These are phyloP conservation scores for Cyprinodon variegatus DNA, from an alignment of 2,113 vertebrate species.

Conservation along the genomic window DNA sequence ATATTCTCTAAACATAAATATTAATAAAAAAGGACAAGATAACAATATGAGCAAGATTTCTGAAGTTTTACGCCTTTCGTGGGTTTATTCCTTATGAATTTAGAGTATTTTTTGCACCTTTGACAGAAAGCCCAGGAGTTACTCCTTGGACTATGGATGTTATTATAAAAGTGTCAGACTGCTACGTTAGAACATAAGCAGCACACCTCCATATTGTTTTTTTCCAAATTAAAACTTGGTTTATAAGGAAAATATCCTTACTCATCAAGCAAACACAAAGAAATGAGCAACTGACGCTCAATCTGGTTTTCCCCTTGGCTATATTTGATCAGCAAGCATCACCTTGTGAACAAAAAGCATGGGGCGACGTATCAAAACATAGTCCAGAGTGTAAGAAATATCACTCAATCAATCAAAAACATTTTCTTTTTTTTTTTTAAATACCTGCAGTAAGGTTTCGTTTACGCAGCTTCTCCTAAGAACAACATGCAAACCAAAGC, in stretches of 20 bases:
- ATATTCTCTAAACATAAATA: too few species aligned
- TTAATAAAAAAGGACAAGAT: too few species aligned
- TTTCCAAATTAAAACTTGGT: neutral
- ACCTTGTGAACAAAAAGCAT: conserved; percentile 34
- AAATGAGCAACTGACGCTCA: neutral
- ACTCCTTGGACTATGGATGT: too few species aligned
- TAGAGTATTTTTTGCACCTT: too few species aligned
- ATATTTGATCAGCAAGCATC: conserved; percentile 35
- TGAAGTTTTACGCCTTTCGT: too few species aligned
- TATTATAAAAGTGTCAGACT: too few species aligned
- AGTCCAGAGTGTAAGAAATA: conserved; percentile 39
- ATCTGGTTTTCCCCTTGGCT: neutral
- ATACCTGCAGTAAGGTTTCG: neutral
- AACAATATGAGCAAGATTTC: too few species aligned
- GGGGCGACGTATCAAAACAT: conserved; percentile 58
- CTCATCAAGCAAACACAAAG: neutral
- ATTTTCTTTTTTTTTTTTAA: neutral
- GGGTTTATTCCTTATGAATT: too few species aligned
- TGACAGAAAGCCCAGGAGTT: too few species aligned
- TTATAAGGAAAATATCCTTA: neutral
- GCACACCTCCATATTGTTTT: neutral
- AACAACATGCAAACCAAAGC: neutral
- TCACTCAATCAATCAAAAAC: neutral
- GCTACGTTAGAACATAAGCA: too few species aligned
- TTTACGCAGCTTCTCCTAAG: neutral